Evolutionary conservation across 2,888 invertebrate species (phyloP), one percentile per base, ranked within the genome.

Genomic region (Endotricha flammealis): DNA sequence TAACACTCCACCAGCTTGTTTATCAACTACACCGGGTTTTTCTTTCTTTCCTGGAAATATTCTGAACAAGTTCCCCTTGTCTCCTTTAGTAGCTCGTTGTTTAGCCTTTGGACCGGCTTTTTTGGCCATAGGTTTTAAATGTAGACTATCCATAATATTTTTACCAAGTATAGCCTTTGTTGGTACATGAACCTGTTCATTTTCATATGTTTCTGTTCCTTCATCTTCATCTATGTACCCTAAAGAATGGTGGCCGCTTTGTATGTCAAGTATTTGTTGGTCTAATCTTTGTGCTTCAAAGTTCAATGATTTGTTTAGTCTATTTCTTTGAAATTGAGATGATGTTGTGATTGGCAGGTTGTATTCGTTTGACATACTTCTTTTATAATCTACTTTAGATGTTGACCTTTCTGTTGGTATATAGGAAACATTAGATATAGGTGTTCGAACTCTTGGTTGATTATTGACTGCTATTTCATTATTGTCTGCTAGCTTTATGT

Each of bases 391-490:
- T 25, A 68, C 52, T 62, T 68, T 78, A 2, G 61, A 42, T 22
- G 61, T 45, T 9, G 68, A 66, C 52, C 76, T 73, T 50, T 83
- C 82, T 10, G 80, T 78, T 14, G 81, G 73, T 23, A 75, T 60
- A 39, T 86, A 87, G 2, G 82, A 71, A 29, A 87, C 59, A 44
- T 82, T 85, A 1, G 87, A 75, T 49, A 88, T 82, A 1, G 87
- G 87, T 24, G 87, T 86, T 14, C 87, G 75, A 22, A 81, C 70
- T 56, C 87, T 75, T 0, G 87, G 87, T 47, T 83, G 87, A 47
- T 88, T 88, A 34, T 81, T 81, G 3, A 88, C 80, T 5, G 76
- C 82, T 34, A 87, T 85, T 60, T 86, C 82, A 63, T 83, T 83
- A 40, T 83, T 68, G 49, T 86, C 68, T 12, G 76, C 71, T 46